Evolutionary conservation across 2,113 vertebrate species (phyloP).

Genomic region (Cynocephalus volans): DNA sequence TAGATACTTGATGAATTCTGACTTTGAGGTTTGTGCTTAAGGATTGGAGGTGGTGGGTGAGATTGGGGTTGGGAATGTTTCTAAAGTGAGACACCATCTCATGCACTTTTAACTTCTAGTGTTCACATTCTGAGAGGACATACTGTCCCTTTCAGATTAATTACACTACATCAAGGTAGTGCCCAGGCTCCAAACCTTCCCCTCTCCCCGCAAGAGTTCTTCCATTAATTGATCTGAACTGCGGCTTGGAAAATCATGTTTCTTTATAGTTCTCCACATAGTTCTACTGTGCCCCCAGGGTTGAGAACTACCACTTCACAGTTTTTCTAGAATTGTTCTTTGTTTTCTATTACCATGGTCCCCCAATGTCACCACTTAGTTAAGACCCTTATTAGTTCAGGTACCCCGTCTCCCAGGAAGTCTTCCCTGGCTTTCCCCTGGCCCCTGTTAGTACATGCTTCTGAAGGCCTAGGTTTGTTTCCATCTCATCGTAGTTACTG

Average conservation of each 20-base stretch:
- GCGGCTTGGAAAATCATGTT: background rate
- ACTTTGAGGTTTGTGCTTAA: background rate
- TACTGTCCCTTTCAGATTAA: background rate
- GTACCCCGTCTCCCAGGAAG: background rate
- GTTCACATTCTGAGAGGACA: background rate
- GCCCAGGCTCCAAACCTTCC: background rate
- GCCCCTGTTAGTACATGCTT: background rate
- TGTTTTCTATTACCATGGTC: background rate
- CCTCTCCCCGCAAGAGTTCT: background rate
- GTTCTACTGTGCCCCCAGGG: background rate
- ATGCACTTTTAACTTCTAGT: background rate
- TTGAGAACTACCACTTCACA: background rate
- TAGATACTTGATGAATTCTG: background rate
- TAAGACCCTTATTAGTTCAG: background rate
- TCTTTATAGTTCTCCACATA: background rate
- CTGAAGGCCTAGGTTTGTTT: background rate
- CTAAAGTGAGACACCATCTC: background rate
- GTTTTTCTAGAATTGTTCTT: background rate
- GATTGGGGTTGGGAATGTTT: accelerated
- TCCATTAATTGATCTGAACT: background rate
- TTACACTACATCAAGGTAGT: background rate
- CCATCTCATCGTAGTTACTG: background rate
- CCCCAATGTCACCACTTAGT: background rate
- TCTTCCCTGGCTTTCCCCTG: background rate
- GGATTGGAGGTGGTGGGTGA: background rate